These are phyloP conservation scores for Formicarius rufipectus DNA, from an alignment of 2,113 vertebrate genomes.

Conservation along the genomic window DNA sequence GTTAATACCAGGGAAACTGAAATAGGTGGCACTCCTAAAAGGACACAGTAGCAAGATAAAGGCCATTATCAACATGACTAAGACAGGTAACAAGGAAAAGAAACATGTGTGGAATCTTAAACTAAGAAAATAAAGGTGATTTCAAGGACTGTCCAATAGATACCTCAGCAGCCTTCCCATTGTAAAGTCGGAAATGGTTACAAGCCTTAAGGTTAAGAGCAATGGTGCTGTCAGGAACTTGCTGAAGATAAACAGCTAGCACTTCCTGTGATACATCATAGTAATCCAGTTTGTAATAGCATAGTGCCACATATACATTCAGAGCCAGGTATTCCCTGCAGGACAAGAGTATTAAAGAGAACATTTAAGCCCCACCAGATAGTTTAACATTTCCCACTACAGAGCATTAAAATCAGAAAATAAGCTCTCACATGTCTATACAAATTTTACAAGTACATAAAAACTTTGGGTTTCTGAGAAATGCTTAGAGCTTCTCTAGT, in stretches of 20 bases:
- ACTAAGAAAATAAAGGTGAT: neutral
- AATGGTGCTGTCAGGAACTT: slow-evolving; percentile 93
- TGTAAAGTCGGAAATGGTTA: slow-evolving; percentile 95
- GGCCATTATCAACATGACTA: neutral
- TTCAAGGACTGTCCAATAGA: neutral
- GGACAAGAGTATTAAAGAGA: slow-evolving; percentile 25
- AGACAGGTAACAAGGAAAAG: neutral
- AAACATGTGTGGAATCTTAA: neutral
- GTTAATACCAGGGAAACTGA: neutral
- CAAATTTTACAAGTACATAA: neutral
- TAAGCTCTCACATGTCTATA: neutral
- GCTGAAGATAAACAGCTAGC: slow-evolving; percentile 93
- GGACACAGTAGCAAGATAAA: neutral
- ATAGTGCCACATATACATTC: slow-evolving; percentile 96
- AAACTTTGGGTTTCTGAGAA: neutral
- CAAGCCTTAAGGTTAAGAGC: slow-evolving; percentile 98
- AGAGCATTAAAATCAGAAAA: neutral
- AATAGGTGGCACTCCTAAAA: neutral
- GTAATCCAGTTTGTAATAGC: slow-evolving; percentile 98
- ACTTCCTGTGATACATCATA: slow-evolving; percentile 98
- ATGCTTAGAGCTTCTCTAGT: neutral
- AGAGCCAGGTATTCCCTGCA: slow-evolving; percentile 91
- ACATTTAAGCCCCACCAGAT: neutral
- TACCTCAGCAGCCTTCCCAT: slow-evolving; percentile 97
- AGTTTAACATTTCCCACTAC: neutral